Evolutionary conservation across 2,888 invertebrate species (phyloP).

Genomic region (Eubasilissa splendida): DNA sequence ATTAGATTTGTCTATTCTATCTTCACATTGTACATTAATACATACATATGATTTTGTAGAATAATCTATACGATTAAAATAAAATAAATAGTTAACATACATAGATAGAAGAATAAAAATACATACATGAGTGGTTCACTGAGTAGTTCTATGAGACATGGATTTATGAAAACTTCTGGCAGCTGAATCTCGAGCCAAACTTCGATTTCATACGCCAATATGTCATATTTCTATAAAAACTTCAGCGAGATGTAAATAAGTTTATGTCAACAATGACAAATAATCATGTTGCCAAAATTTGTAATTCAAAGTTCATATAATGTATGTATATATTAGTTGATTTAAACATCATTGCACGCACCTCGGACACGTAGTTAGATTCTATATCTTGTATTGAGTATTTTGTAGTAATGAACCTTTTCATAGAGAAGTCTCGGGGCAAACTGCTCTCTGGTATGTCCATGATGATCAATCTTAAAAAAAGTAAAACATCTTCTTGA

Average conservation of each 20-base stretch:
- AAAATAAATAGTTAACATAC: too few relatives aligned
- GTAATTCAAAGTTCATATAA: too few relatives aligned
- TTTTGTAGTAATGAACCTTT: conserved; percentile 23
- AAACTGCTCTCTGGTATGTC: conserved; percentile 8
- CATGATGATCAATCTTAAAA: conserved; percentile 17
- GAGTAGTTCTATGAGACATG: conserved; percentile 15
- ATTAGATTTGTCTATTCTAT: too few relatives aligned
- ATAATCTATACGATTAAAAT: too few relatives aligned
- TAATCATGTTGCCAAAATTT: too few relatives aligned
- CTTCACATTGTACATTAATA: too few relatives aligned
- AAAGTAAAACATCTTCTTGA: not conserved
- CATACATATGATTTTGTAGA: too few relatives aligned
- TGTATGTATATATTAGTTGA: not conserved
- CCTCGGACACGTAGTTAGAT: conserved; percentile 14
- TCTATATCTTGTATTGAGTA: conserved; percentile 16
- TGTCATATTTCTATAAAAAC: conserved; percentile 27
- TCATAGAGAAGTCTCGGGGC: not conserved
- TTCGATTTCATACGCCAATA: conserved; percentile 35
- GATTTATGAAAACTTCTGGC: conserved; percentile 17
- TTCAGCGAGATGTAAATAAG: too few relatives aligned
- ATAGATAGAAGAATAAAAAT: not conserved
- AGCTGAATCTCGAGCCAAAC: conserved; percentile 28
- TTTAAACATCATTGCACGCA: not conserved
- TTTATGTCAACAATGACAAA: too few relatives aligned
- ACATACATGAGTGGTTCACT: conserved; percentile 27